These are phyloP conservation scores for Orcinus orca DNA, from an alignment of 2,113 vertebrate species.

Conservation along the genomic window DNA sequence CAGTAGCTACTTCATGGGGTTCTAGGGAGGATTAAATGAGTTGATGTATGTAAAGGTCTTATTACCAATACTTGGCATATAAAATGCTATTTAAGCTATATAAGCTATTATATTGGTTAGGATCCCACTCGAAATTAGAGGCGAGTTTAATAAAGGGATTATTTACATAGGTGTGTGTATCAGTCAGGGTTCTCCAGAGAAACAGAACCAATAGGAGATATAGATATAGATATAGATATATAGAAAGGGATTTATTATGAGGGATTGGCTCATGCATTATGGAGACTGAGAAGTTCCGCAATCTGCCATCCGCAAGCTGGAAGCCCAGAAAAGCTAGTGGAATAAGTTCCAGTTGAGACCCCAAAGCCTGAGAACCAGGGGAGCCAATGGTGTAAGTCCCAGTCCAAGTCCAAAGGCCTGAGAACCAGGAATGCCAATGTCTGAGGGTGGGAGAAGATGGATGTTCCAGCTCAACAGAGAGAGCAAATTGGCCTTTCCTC, in stretches of 20 bases:
- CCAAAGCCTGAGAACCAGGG: neutral
- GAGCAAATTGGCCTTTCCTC: neutral
- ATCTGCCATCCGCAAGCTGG: neutral
- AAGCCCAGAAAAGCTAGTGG: neutral
- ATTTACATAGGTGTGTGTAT: neutral
- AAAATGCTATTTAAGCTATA: neutral
- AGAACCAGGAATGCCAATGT: neutral
- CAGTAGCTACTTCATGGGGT: neutral
- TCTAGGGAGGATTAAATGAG: neutral
- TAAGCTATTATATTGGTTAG: neutral
- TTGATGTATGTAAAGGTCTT: neutral
- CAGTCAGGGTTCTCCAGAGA: neutral
- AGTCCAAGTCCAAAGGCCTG: neutral
- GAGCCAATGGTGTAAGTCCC: neutral
- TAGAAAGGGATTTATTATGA: neutral
- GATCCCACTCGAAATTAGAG: neutral
- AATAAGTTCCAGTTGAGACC: neutral
- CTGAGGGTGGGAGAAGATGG: neutral
- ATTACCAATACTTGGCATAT: neutral
- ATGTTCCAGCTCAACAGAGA: neutral
- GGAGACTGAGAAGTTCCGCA: neutral
- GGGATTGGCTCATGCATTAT: neutral
- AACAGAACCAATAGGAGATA: neutral
- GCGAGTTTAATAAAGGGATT: neutral
- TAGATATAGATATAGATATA: neutral